Evolutionary conservation across 2,113 vertebrate species (phyloP).

Genomic region (Bubo scandiacus): DNA sequence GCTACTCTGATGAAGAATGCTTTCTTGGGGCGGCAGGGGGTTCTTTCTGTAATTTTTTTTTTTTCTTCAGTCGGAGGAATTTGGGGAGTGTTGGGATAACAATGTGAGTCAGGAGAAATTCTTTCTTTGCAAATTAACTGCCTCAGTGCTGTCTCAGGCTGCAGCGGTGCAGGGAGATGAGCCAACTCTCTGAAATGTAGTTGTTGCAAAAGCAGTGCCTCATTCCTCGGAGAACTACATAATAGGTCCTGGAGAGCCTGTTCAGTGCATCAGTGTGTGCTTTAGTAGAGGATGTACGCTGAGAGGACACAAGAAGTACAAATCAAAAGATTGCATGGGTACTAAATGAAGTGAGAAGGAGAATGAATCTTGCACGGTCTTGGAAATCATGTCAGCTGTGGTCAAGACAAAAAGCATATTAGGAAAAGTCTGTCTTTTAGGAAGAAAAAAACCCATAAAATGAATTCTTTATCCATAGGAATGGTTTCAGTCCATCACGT

Average conservation of each 20-base stretch:
- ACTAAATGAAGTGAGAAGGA: background rate
- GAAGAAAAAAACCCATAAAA: background rate
- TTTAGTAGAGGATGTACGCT: background rate
- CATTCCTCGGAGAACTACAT: background rate
- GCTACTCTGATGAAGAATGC: conserved; percentile 50
- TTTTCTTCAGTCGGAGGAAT: conserved; percentile 30
- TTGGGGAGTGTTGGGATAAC: conserved; percentile 52
- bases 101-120: conserved; percentile 32
- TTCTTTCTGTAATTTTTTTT: background rate
- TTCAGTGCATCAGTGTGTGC: background rate
- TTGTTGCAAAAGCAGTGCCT: background rate
- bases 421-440: background rate
- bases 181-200: background rate
- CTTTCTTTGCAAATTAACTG: conserved; percentile 4
- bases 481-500: background rate
- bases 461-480: background rate
- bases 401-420: background rate
- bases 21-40: background rate
- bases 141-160: background rate
- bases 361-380: background rate
- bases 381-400: background rate
- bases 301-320: background rate
- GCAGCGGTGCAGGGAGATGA: background rate
- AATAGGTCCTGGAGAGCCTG: background rate
- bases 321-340: background rate